Evolutionary conservation across 2,888 invertebrate species (phyloP).

Genomic region (Malthinus flaveolus): DNA sequence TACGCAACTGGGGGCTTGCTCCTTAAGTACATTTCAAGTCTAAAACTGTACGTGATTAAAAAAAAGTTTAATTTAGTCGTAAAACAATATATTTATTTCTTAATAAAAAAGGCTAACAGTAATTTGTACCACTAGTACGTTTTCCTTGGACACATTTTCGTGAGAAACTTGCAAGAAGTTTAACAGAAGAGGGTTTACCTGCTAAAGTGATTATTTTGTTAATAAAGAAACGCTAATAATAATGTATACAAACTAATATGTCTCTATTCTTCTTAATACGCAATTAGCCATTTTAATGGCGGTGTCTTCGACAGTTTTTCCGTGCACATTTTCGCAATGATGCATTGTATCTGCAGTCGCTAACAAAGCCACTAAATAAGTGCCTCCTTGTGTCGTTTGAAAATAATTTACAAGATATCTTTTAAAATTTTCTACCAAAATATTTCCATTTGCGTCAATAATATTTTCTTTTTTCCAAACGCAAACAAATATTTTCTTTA

Average conservation of each 20-base stretch:
- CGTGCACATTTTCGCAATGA: constrained; percentile 7
- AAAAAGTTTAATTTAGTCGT: too few species aligned
- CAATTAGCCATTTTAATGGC: constrained; percentile 18
- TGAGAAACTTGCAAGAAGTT: too few species aligned
- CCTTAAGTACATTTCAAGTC: too few species aligned
- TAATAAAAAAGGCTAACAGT: too few species aligned
- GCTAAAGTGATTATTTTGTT: too few species aligned
- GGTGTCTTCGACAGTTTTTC: background rate
- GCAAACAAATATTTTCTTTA: constrained; percentile 11
- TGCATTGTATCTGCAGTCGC: constrained; percentile 13
- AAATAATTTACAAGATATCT: constrained; percentile 13
- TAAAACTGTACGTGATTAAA: too few species aligned
- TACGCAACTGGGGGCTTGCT: too few species aligned
- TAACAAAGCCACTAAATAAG: constrained; percentile 7
- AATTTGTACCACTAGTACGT: too few species aligned
- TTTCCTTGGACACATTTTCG: too few species aligned
- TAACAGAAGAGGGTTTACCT: too few species aligned
- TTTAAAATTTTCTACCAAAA: constrained; percentile 10
- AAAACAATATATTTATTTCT: too few species aligned
- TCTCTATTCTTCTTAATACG: constrained; percentile 12
- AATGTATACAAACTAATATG: background rate
- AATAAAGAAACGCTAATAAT: background rate
- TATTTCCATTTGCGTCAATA: constrained; percentile 7
- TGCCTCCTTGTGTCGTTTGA: constrained; percentile 1
- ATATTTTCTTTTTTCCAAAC: constrained; percentile 20